Percentiles rank a stretch among this genome's conserved stretches.
These are phyloP conservation scores for Parazoanthus swiftii DNA, from an alignment of 92 coral and sea anemone species.

Conservation along the genomic window DNA sequence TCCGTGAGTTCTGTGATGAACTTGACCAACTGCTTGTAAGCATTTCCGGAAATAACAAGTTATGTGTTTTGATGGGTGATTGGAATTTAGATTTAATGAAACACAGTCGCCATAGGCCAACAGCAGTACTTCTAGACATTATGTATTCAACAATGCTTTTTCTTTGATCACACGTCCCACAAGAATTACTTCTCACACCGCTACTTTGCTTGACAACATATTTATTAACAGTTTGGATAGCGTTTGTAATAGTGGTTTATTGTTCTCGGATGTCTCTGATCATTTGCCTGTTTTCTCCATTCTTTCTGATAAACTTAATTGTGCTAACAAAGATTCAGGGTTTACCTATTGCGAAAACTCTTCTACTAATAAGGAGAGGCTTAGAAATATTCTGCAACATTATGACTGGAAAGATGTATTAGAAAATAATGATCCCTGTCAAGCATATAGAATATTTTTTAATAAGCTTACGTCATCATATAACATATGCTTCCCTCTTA, in stretches of 20 bases:
- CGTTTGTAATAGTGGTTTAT: too few species aligned
- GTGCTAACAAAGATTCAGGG: not conserved
- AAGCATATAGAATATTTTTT: not conserved
- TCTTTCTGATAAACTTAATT: too few species aligned
- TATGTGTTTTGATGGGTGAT: not conserved
- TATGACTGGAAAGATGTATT: not conserved
- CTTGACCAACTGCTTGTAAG: not conserved
- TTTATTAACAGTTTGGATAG: slow-evolving; percentile 7
- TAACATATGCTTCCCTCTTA: slow-evolving; percentile 50
- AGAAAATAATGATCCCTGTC: not conserved
- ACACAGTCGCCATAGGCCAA: slow-evolving; percentile 16
- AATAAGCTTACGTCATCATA: not conserved
- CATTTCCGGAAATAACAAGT: not conserved
- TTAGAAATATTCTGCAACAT: not conserved
- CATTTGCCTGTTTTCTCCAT: too few species aligned
- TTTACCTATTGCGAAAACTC: slow-evolving; percentile 36
- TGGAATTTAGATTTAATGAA: slow-evolving; percentile 39
- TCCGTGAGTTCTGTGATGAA: slow-evolving; percentile 16
- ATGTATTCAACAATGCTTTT: slow-evolving; percentile 45
- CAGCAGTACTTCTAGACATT: slow-evolving; percentile 46
- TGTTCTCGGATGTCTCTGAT: too few species aligned
- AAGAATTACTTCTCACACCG: slow-evolving; percentile 41
- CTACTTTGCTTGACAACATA: slow-evolving; percentile 53
- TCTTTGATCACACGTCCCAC: slow-evolving; percentile 40
- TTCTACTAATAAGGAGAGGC: slow-evolving; percentile 17